Evolutionary conservation across 2,113 vertebrate species (phyloP).

Genomic region (Pelecanus crispus): DNA sequence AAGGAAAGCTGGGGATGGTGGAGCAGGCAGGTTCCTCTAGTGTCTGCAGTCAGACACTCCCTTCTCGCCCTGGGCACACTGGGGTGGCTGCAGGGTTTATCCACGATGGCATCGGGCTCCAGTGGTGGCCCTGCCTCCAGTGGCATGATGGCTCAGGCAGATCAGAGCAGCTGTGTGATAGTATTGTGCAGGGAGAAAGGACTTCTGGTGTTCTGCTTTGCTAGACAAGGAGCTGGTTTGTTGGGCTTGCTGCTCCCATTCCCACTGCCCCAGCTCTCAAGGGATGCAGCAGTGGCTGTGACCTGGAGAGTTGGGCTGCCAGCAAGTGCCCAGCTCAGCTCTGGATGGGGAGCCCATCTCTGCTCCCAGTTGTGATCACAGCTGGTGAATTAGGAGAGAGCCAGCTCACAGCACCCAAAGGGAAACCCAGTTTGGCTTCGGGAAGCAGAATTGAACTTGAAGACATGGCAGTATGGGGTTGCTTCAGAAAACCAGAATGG

Average conservation of each 20-base stretch:
- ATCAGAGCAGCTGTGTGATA: not conserved
- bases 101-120: rapidly evolving
- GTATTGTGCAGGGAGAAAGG: not conserved
- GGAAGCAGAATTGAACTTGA: not conserved
- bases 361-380: rapidly evolving
- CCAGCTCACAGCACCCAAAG: not conserved
- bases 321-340: too few species aligned
- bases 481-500: not conserved
- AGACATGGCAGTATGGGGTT: not conserved
- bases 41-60: rapidly evolving
- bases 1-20: not conserved
- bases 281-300: not conserved
- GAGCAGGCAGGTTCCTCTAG: not conserved
- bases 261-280: not conserved
- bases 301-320: not conserved
- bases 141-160: not conserved
- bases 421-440: not conserved
- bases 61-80: not conserved
- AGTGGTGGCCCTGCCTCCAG: not conserved
- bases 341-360: not conserved
- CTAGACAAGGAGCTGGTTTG: not conserved
- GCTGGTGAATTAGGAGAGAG: not conserved
- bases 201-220: not conserved
- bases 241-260: not conserved
- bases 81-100: not conserved